Evolutionary conservation across 2,888 invertebrate species (phyloP).

Genomic region (Vesta saturnalis): DNA sequence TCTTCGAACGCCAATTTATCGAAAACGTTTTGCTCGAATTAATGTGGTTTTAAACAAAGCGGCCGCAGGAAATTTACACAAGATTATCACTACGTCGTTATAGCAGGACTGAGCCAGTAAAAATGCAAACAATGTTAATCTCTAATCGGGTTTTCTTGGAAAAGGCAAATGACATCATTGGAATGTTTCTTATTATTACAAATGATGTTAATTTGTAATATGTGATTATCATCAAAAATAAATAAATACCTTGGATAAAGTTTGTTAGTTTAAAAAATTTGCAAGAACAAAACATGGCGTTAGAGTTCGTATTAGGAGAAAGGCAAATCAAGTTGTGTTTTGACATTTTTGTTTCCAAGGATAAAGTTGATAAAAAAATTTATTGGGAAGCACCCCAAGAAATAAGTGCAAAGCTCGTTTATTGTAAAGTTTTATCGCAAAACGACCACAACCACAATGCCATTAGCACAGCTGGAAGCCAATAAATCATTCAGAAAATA

Average conservation of each 20-base stretch:
- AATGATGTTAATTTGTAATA: too few relatives aligned
- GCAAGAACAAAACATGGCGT: not conserved
- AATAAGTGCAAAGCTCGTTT: not conserved
- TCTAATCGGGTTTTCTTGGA: not conserved
- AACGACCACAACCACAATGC: too few relatives aligned
- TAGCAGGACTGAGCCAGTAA: not conserved
- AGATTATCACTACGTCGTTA: not conserved
- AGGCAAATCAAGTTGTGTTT: too few relatives aligned
- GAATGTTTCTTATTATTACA: not conserved
- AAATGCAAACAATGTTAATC: not conserved
- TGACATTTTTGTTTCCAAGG: too few relatives aligned
- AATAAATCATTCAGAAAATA: too few relatives aligned
- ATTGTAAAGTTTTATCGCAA: too few relatives aligned
- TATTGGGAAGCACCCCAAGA: not conserved
- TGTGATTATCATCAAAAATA: too few relatives aligned
- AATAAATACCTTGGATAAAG: too few relatives aligned
- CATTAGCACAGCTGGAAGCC: too few relatives aligned
- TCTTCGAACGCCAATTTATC: not conserved
- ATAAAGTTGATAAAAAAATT: not conserved
- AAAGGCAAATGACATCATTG: not conserved
- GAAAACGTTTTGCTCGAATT: constrained; percentile 1
- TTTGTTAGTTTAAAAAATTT: not conserved
- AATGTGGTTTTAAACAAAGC: not conserved
- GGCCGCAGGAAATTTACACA: not conserved
- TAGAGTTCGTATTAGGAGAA: too few relatives aligned